Evolutionary conservation across 2,888 invertebrate species (phyloP), one percentile per base, ranked within the genome.

Genomic region (Lymantria monacha): DNA sequence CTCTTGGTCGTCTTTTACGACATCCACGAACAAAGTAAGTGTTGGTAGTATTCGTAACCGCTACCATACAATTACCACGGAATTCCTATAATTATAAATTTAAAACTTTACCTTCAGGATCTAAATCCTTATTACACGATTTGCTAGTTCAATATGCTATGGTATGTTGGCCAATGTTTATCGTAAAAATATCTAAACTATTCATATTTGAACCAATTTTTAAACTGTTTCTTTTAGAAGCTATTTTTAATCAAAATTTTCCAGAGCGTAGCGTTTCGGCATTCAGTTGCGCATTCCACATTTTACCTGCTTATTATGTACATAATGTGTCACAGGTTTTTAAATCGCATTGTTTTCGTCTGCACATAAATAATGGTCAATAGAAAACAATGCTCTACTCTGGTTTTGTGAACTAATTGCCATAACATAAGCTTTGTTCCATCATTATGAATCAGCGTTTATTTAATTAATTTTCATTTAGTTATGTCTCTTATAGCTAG

Each of bases 271-370:
- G 31, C 40, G 38, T 41, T 37, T 42, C 43, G 41, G 48, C 30
- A 44, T 48, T 46, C 44, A 49, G 46, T 30, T 38, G 22, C 40
- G 44, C 46, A 56, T 53, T 53, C 46, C 48, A 52, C 33, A 48
- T 53, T 53, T 53, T 51, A 46, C 40, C 53, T 44, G 44, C 44
- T 33, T 42, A 46, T 55, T 57, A 15, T 55, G 48, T 46, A 15
- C 45, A 47, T 41, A 37, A 22, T 22, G 22, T 51, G 49, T 63
- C 45, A 49, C 43, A 51, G 53, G 40, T 55, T 47, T 65, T 57
- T 57, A 52, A 55, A 53, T 51, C 49, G 44, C 45, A 49, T 14
- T 51, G 54, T 62, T 62, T 53, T 40, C 46, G 55, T 49, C 54
- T 54, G 43, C 53, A 50, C 59, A 48, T 55, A 51, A 51, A 49